phyloP scores from a whole-genome alignment of 2,113 vertebrate species.

The Xiphophorus couchianus region DNA sequence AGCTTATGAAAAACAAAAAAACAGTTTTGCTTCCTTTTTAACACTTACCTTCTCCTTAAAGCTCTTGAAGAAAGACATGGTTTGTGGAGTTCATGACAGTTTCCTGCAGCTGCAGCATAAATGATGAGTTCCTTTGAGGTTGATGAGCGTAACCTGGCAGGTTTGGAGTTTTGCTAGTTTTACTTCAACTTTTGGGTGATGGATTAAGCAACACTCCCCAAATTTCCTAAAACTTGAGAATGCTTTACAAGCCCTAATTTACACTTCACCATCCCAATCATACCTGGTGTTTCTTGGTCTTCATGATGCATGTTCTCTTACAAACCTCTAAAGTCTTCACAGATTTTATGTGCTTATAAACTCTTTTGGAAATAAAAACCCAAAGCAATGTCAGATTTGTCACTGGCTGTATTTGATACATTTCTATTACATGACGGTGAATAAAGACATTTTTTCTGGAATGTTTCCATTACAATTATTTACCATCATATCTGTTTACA shows the following conservation, averaged over 20 bases:
- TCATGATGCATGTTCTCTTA: too few relatives aligned
- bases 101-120: too few relatives aligned
- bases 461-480: conserved; percentile 16
- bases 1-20: too few relatives aligned
- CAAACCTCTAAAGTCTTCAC: not conserved
- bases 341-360: too few relatives aligned
- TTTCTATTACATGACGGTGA: conserved; percentile 24
- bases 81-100: too few relatives aligned
- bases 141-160: too few relatives aligned
- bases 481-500: not conserved
- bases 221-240: not conserved
- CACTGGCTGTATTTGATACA: not conserved
- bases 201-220: not conserved
- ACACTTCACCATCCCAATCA: not conserved
- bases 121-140: too few relatives aligned
- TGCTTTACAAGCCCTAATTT: not conserved
- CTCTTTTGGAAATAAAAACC: conserved; percentile 25
- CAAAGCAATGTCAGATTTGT: conserved; percentile 22
- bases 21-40: too few relatives aligned
- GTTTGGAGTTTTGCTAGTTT: too few relatives aligned
- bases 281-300: too few relatives aligned
- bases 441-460: conserved; percentile 16
- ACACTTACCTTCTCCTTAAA: too few relatives aligned
- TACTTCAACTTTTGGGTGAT: not conserved
- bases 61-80: too few relatives aligned